A percentile compares a stretch with the other conserved stretches of the same genome.
Evolutionary conservation across 2,113 vertebrate genomes (phyloP).

Genomic region (Notothenia coriiceps): DNA sequence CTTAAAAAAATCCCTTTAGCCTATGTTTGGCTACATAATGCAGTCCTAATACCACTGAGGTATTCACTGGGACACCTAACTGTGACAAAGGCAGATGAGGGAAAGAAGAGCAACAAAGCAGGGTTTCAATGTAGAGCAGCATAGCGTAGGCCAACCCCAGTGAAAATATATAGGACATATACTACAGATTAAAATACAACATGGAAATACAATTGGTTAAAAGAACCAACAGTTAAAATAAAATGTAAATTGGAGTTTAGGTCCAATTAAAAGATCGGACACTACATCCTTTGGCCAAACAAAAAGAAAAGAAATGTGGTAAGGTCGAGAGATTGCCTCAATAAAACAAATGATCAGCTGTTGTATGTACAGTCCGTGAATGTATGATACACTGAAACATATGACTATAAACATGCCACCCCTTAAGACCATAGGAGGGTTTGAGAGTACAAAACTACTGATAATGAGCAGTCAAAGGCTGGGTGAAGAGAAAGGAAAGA

Average conservation of each 20-base stretch:
- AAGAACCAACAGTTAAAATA: conserved; percentile 64
- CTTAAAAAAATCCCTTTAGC: conserved; percentile 29
- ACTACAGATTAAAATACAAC: conserved; percentile 69
- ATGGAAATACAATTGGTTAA: conserved; percentile 29
- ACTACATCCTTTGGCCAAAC: conserved; percentile 73
- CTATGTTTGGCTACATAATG: conserved; percentile 26
- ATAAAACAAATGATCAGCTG: conserved; percentile 46
- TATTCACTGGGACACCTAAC: conserved; percentile 42
- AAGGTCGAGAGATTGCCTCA: conserved; percentile 37
- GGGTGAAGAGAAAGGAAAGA: conserved; percentile 48
- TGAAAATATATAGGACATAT: conserved; percentile 69
- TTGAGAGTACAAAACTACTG: conserved; percentile 61
- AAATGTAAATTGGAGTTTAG: conserved; percentile 75
- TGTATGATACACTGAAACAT: conserved; percentile 48
- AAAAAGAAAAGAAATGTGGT: not conserved
- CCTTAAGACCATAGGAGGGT: conserved; percentile 53
- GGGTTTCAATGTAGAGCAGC: conserved; percentile 57
- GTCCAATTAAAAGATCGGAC: conserved; percentile 67
- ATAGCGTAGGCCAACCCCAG: conserved; percentile 46
- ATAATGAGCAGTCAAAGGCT: conserved; percentile 64
- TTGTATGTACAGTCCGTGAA: conserved; percentile 68
- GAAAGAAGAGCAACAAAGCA: conserved; percentile 23
- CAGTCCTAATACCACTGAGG: conserved; percentile 53
- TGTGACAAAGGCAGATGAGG: conserved; percentile 44
- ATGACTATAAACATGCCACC: conserved; percentile 66